Conservation (phyloP, 2,888 invertebrate species). For the Callyntrura guangdongensis region DNA sequence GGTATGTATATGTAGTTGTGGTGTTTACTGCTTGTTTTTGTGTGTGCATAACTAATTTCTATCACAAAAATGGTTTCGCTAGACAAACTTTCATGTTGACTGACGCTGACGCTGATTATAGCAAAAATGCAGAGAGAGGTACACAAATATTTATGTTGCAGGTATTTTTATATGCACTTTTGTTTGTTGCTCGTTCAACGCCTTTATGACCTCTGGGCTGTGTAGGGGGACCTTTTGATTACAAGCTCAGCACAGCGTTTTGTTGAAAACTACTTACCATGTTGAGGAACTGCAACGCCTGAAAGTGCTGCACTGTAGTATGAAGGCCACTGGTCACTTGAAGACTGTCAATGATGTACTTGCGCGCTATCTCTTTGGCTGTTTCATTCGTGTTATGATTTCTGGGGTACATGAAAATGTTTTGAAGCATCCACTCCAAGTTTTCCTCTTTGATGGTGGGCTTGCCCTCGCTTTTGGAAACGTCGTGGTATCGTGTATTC, state of each 20-base stretch:
- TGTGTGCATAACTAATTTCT: too few relatives aligned
- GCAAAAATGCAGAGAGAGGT: background rate
- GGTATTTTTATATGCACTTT: background rate
- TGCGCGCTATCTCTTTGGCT: slow-evolving; percentile 83
- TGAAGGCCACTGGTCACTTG: slow-evolving; percentile 82
- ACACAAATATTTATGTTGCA: background rate
- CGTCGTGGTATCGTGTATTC: slow-evolving; percentile 80
- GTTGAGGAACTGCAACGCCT: slow-evolving; percentile 84
- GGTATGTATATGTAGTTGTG: too few relatives aligned
- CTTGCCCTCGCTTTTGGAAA: slow-evolving; percentile 70
- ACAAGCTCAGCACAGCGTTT: too few relatives aligned
- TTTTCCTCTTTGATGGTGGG: slow-evolving; percentile 82
- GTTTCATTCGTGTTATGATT: slow-evolving; percentile 84
- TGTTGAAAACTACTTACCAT: slow-evolving; percentile 81
- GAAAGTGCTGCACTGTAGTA: slow-evolving; percentile 84
- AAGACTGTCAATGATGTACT: slow-evolving; percentile 84
- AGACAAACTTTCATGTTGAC: slow-evolving; percentile 5
- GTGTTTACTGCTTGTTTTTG: slow-evolving; percentile 18
- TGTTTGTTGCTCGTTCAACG: background rate
- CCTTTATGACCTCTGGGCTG: background rate
- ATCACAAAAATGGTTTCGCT: slow-evolving; percentile 36
- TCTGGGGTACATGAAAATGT: slow-evolving; percentile 84
- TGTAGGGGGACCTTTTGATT: too few relatives aligned
- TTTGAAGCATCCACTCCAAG: slow-evolving; percentile 84
- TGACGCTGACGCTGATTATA: too few relatives aligned